A percentile compares a stretch with the other conserved stretches of the same genome.
phyloP scores from a whole-genome alignment of 2,113 vertebrate species.

The Strix uralensis region DNA sequence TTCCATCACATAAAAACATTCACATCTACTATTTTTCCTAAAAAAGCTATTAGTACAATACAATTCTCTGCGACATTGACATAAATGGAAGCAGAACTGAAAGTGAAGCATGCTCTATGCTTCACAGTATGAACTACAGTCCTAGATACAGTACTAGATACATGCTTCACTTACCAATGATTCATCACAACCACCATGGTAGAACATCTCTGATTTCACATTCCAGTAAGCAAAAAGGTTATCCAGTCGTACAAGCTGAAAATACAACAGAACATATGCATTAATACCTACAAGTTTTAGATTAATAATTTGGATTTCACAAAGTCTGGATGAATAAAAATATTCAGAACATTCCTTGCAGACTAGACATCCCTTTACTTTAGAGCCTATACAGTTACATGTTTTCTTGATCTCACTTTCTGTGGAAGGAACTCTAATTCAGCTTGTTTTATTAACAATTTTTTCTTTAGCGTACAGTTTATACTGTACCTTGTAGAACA shows the following conservation, averaged over 20 bases:
- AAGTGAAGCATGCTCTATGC: background rate
- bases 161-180: constrained; percentile 84
- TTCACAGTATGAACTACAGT: background rate
- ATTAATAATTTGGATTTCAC: background rate
- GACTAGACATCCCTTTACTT: background rate
- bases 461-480: background rate
- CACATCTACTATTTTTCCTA: background rate
- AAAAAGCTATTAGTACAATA: background rate
- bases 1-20: background rate
- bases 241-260: constrained; percentile 90
- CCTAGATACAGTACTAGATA: background rate
- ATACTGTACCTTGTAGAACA: constrained; percentile 90
- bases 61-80: background rate
- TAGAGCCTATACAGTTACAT: background rate
- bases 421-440: background rate
- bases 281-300: background rate
- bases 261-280: background rate
- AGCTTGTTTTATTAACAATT: background rate
- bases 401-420: background rate
- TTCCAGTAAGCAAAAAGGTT: constrained; percentile 98
- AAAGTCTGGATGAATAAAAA: background rate
- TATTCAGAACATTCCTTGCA: background rate
- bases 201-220: constrained; percentile 90
- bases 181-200: constrained; percentile 76
- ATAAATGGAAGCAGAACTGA: background rate